Evolutionary conservation across 2,888 invertebrate genomes (phyloP).

Genomic region (Dinocampus coccinellae): DNA sequence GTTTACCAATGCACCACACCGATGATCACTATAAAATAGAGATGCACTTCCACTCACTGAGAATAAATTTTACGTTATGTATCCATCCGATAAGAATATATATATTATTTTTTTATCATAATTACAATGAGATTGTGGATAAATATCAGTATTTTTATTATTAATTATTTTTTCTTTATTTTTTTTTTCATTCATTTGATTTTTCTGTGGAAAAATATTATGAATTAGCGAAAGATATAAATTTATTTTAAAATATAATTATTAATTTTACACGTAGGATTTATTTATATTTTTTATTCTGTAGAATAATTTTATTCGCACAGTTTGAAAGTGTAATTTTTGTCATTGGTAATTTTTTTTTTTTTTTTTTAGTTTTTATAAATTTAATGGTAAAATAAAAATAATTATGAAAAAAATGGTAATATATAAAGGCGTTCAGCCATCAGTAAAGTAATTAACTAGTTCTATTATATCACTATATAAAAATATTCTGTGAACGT

Average conservation of each 20-base stretch:
- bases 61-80: background rate
- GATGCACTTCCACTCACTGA: conserved; percentile 27
- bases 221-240: too few species aligned
- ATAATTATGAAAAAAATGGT: background rate
- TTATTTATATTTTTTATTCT: background rate
- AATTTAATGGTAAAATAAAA: background rate
- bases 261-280: background rate
- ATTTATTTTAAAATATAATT: conserved; percentile 1
- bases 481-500: background rate
- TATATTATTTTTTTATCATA: too few species aligned
- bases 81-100: too few species aligned
- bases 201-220: too few species aligned
- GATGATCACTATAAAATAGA: background rate
- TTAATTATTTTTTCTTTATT: too few species aligned
- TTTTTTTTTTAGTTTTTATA: background rate
- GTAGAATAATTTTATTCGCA: background rate
- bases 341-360: too few species aligned
- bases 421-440: too few species aligned
- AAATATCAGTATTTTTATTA: too few species aligned
- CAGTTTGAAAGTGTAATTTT: background rate
- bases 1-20: conserved; percentile 13
- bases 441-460: conserved; percentile 7
- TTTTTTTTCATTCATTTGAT: too few species aligned
- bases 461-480: conserved; percentile 13
- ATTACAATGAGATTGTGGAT: too few species aligned